Conservation (phyloP, 2,113 vertebrate genomes). For the Nanorana parkeri region DNA sequence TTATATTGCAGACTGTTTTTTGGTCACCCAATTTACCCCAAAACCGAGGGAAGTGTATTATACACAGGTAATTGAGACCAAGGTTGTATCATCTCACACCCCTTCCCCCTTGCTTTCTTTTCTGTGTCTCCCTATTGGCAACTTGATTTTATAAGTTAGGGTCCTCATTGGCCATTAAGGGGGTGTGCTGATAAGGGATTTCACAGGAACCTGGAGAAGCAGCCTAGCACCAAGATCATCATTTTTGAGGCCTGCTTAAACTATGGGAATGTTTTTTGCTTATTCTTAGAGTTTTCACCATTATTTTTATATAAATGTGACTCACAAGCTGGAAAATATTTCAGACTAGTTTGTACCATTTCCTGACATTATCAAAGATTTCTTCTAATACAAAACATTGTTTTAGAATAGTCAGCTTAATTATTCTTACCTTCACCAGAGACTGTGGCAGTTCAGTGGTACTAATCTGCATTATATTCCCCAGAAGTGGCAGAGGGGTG, state of each 20-base stretch:
- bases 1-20: too few relatives aligned
- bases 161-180: not conserved
- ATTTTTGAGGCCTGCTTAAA: not conserved
- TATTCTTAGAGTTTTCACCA: not conserved
- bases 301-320: not conserved
- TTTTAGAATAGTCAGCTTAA: too few relatives aligned
- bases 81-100: too few relatives aligned
- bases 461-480: conserved; percentile 6
- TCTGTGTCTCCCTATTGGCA: too few relatives aligned
- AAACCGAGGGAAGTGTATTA: too few relatives aligned
- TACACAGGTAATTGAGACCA: too few relatives aligned
- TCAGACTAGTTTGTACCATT: too few relatives aligned
- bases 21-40: too few relatives aligned
- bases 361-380: too few relatives aligned
- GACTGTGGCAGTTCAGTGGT: conserved; percentile 1
- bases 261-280: not conserved
- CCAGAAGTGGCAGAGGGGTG: not conserved
- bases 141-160: not conserved
- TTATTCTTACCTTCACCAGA: conserved; percentile 11
- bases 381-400: too few relatives aligned
- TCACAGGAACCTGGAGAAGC: not conserved
- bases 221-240: too few relatives aligned
- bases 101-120: too few relatives aligned
- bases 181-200: not conserved
- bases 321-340: not conserved